These are phyloP conservation scores for Adelges cooleyi DNA, from an alignment of 1,140 invertebrate species.

Conservation along the genomic window DNA sequence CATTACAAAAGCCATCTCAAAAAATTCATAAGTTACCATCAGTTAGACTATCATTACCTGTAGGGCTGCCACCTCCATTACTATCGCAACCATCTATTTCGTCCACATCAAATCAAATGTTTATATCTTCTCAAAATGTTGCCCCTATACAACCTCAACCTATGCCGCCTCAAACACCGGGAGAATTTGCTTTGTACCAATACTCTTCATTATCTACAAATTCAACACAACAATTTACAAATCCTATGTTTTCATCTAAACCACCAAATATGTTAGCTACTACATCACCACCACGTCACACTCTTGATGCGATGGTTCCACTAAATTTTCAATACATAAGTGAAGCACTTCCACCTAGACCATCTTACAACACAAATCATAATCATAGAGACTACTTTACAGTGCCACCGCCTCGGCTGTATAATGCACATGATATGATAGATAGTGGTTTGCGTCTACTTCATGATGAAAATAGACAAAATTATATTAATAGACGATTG, in stretches of 20 bases:
- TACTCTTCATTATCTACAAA: neutral
- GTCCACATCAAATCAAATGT: neutral
- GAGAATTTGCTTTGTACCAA: neutral
- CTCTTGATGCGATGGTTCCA: neutral
- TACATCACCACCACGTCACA: neutral
- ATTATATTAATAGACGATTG: neutral
- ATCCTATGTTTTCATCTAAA: conserved; percentile 6
- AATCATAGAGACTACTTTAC: conserved; percentile 17
- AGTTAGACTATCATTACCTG: conserved; percentile 8
- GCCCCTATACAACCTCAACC: conserved; percentile 7
- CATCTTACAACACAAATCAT: neutral
- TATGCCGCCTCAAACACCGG: conserved; percentile 8
- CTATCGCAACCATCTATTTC: conserved; percentile 2
- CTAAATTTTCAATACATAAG: neutral
- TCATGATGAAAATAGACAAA: conserved; percentile 7
- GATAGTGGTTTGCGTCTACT: neutral
- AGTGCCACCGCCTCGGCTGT: neutral
- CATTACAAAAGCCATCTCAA: neutral
- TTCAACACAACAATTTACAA: neutral
- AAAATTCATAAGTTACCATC: conserved; percentile 6
- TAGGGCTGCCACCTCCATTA: conserved; percentile 4
- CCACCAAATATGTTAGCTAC: neutral
- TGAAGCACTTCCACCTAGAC: neutral
- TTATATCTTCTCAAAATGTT: neutral
- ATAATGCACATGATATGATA: neutral